A percentile compares a stretch with the other conserved stretches of the same genome.
Conservation (phyloP, 2,888 invertebrate genomes). For the Mayetiola destructor region DNA sequence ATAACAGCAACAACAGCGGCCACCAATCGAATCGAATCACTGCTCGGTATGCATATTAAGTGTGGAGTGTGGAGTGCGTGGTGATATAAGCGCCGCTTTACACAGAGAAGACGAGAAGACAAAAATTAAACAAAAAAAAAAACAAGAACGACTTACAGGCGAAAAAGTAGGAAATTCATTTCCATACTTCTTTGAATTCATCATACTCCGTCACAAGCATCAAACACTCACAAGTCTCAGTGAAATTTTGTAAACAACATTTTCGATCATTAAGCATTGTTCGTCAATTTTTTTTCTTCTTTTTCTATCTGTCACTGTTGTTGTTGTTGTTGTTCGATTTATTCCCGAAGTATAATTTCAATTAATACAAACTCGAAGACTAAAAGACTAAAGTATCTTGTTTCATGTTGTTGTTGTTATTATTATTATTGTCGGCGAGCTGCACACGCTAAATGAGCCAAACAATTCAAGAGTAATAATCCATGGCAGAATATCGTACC, state of each 20-base stretch:
- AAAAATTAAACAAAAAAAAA: no score
- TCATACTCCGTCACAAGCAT: no score
- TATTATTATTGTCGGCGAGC: constrained; percentile 6
- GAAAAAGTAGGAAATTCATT: not conserved
- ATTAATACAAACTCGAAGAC: no score
- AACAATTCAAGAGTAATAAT: constrained; percentile 13
- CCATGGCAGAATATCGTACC: not conserved
- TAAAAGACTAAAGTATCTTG: not conserved
- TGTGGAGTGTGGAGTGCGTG: no score
- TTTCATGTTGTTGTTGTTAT: not conserved
- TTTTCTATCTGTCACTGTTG: no score
- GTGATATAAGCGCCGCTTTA: constrained; percentile 7
- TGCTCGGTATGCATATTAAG: no score
- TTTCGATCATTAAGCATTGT: constrained; percentile 13
- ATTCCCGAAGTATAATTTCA: constrained; percentile 4
- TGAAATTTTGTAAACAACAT: constrained; percentile 9
- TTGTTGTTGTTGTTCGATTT: constrained; percentile 8
- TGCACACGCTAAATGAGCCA: constrained; percentile 9
- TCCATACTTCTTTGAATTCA: not conserved
- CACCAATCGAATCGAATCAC: no score
- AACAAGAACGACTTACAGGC: not conserved
- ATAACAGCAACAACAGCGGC: not conserved
- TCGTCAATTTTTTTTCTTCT: no score
- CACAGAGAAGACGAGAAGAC: not conserved
- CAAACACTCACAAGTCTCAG: no score